phyloP scores from a whole-genome alignment of 2,888 invertebrate genomes.

The Drosophila atroscutellata region DNA sequence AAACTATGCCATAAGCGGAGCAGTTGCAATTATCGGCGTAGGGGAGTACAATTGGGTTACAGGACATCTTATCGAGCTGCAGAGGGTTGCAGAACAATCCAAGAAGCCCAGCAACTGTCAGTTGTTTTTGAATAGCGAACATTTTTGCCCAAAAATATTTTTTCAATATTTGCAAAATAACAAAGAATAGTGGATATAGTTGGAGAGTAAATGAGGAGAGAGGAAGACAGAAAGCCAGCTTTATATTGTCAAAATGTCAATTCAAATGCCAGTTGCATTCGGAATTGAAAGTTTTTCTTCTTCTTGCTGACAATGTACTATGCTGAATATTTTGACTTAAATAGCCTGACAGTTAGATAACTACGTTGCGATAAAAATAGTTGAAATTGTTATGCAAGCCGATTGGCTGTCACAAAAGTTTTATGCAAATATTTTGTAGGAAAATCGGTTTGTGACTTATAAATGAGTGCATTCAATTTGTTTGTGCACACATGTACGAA shows the following conservation, averaged over 20 bases:
- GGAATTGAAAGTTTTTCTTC: conserved; percentile 40
- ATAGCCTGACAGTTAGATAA: conserved; percentile 19
- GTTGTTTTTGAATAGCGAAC: conserved; percentile 39
- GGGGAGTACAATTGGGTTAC: neutral
- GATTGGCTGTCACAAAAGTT: conserved; percentile 31
- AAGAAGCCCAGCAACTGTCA: conserved; percentile 33
- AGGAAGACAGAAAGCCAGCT: neutral
- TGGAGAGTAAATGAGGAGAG: neutral
- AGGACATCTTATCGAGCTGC: neutral
- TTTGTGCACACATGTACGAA: conserved; percentile 14
- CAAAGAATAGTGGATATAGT: neutral
- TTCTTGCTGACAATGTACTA: conserved; percentile 9
- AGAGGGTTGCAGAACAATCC: neutral
- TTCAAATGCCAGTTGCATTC: conserved; percentile 55
- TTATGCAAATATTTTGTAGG: conserved; percentile 35
- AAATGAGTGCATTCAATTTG: conserved; percentile 33
- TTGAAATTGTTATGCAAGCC: conserved; percentile 19
- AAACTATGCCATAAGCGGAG: conserved; percentile 33
- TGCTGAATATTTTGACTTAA: conserved; percentile 29
- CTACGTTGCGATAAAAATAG: neutral
- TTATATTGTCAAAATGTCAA: conserved; percentile 38
- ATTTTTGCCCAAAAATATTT: conserved; percentile 6
- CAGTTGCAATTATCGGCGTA: conserved; percentile 31
- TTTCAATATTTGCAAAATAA: conserved; percentile 1
- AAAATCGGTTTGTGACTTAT: conserved; percentile 21